Evolutionary conservation across 2,888 invertebrate species (phyloP).

Genomic region (Cylloceria caligata): DNA sequence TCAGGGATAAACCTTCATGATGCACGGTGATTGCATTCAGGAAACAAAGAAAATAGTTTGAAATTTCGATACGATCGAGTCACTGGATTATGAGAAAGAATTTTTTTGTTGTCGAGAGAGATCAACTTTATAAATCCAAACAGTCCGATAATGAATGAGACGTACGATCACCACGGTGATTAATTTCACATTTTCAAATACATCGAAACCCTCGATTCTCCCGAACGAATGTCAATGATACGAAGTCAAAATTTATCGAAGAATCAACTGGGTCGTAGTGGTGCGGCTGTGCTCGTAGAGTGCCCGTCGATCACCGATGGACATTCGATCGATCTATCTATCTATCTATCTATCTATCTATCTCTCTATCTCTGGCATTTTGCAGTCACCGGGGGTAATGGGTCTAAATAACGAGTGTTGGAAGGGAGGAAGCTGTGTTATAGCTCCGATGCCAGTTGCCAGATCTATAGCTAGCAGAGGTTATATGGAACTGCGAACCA

Average conservation of each 20-base stretch:
- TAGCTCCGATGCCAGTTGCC: conserved; percentile 25
- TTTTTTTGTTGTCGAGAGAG: background rate
- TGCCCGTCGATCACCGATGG: conserved; percentile 56
- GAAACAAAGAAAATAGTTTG: no score
- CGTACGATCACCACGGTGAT: background rate
- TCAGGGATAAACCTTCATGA: no score
- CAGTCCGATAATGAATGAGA: background rate
- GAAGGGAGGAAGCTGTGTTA: conserved; percentile 32
- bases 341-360: conserved; percentile 50
- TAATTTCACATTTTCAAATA: conserved; percentile 17
- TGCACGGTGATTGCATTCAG: no score
- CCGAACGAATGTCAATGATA: conserved; percentile 31
- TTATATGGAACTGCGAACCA: conserved; percentile 71
- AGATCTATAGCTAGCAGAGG: conserved; percentile 50
- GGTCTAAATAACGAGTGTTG: conserved; percentile 64
- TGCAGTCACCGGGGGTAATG: conserved; percentile 52
- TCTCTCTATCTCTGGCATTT: conserved; percentile 52
- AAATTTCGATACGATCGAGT: background rate
- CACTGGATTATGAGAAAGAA: background rate
- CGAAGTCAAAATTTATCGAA: conserved; percentile 47
- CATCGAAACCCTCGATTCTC: background rate
- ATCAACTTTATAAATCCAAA: background rate
- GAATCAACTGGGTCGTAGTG: conserved; percentile 23
- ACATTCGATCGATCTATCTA: conserved; percentile 59
- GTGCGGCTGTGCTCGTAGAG: conserved; percentile 15